A percentile compares a stretch with the other conserved stretches of the same genome.
These are phyloP conservation scores for Hemichromis elongatus DNA, from an alignment of 2,113 vertebrate species.

Conservation along the genomic window DNA sequence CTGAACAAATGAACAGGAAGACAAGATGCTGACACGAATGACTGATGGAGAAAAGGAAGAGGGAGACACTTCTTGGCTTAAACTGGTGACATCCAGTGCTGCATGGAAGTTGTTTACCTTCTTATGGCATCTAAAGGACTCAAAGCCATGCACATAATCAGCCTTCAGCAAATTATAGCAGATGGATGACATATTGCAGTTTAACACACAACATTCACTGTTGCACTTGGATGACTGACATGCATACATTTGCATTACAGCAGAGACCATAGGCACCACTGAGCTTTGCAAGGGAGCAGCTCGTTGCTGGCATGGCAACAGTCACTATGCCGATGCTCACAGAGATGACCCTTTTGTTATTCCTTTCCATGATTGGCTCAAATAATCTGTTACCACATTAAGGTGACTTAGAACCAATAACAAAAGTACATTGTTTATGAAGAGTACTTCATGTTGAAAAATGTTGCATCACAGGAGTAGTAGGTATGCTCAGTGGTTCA, in stretches of 20 bases:
- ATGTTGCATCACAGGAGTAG: background rate
- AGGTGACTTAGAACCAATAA: background rate
- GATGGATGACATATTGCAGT: background rate
- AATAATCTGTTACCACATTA: background rate
- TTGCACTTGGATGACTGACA: background rate
- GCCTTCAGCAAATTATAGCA: background rate
- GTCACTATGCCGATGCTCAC: slow-evolving; percentile 32
- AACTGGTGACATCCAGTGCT: background rate
- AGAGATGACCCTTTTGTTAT: slow-evolving; percentile 23
- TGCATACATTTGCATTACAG: background rate
- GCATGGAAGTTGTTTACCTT: background rate
- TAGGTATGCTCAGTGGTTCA: background rate
- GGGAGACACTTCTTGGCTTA: background rate
- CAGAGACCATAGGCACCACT: background rate
- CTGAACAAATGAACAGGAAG: background rate
- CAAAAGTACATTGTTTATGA: background rate
- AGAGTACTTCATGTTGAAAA: background rate
- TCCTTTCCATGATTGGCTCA: background rate
- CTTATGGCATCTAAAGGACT: background rate
- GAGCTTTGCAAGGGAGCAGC: background rate
- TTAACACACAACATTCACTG: background rate
- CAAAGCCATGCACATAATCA: background rate
- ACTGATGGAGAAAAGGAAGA: background rate
- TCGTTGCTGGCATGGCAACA: slow-evolving; percentile 47
- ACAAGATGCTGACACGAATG: background rate